Evolutionary conservation across 2,113 vertebrate species (phyloP).

Genomic region (Forbesichthys papilliferus): DNA sequence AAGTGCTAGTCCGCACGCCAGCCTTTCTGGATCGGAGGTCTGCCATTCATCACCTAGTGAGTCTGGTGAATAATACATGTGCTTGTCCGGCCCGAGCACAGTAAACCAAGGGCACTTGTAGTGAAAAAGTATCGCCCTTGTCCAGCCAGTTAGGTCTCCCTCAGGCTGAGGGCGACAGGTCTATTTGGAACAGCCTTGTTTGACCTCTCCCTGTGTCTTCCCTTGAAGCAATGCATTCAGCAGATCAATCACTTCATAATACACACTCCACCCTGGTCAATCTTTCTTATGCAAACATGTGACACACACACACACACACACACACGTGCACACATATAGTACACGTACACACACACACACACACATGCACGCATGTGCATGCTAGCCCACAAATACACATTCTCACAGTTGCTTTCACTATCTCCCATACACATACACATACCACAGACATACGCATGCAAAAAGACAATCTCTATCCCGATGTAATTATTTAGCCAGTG

Average conservation of each 20-base stretch:
- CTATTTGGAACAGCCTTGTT: constrained; percentile 74
- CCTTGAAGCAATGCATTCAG: constrained; percentile 62
- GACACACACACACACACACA: not conserved
- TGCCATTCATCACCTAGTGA: constrained; percentile 61
- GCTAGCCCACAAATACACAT: not conserved
- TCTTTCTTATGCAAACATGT: constrained; percentile 27
- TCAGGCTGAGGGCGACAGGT: constrained; percentile 67
- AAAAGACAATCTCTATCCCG: not conserved
- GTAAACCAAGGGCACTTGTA: constrained; percentile 67
- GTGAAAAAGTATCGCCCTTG: constrained; percentile 64
- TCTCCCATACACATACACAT: constrained; percentile 5
- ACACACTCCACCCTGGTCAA: constrained; percentile 54
- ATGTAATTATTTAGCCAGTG: not conserved
- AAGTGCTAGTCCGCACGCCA: constrained; percentile 63
- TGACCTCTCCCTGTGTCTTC: constrained; percentile 74
- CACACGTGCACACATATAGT: not conserved
- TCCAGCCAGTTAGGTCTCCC: constrained; percentile 67
- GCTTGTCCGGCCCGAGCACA: constrained; percentile 55
- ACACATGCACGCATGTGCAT: not conserved
- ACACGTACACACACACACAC: not conserved
- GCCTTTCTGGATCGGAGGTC: constrained; percentile 37
- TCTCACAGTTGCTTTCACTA: not conserved
- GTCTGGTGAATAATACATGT: constrained; percentile 70
- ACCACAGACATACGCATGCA: not conserved
- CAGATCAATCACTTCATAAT: constrained; percentile 73